Evolutionary conservation across 2,888 invertebrate genomes (phyloP), one percentile per base, ranked within the genome.

Genomic region (Strigamia maritima): DNA sequence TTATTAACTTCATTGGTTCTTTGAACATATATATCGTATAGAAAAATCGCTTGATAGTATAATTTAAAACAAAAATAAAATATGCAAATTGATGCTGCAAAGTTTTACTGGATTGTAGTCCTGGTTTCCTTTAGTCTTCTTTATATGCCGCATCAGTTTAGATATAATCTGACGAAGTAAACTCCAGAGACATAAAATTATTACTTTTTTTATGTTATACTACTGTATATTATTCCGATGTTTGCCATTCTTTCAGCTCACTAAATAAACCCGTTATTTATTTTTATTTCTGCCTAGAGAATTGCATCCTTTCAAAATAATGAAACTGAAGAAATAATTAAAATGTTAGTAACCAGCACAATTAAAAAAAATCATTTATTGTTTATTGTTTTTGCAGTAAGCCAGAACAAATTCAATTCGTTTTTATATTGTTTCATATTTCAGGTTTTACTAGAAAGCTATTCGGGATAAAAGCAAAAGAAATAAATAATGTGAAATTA

Each of bases 231-330:
- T 54, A 54, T 54, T 54, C 54, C 54, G 19, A 54, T 19, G 54
- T 54, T 54, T 54, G 54, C 54, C 54, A 54, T 54, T 54, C 54
- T 54, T 54, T 19, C 44, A 19, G n/a, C 54, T 54, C 54, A 19
- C 54, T 54, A 22, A 54, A 54, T 54, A 54, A 54, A 54, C 54
- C 54, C 54, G 19, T 54, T 54, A 54, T 54, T 54, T 54, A 54
- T 54, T 54, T 54, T 54, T 19, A 54, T 54, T 19, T 54, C 19
- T 54, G 19, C 19, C 54, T 19, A 19, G 54, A 54, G 54, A 54
- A 54, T 54, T 54, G n/a, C 54, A 54, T 22, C 19, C 54, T 54
- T 54, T 54, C 54, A 54, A 54, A 54, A 54, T 54, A 54, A 54
- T 54, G n/a, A 54, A 54, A 19, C 6, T 19, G 10, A 35, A 35